These are phyloP conservation scores for Plusia festucae DNA, from an alignment of 2,888 invertebrate genomes.

Conservation along the genomic window DNA sequence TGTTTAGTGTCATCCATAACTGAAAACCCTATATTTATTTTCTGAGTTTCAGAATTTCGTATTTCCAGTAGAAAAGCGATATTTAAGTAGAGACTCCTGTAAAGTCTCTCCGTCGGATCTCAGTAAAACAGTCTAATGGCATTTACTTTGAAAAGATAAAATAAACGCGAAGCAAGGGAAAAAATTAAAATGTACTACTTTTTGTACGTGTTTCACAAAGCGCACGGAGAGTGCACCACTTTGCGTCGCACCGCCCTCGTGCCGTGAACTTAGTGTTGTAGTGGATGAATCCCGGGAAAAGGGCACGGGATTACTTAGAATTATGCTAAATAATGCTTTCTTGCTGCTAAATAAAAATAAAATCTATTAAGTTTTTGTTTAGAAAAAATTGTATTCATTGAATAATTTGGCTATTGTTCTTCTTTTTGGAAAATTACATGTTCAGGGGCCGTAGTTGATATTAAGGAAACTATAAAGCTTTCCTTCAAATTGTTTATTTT, in stretches of 20 bases:
- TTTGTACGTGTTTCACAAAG: constrained; percentile 56
- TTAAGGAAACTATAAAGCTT: no score
- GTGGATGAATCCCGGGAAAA: constrained; percentile 20
- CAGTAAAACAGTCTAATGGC: constrained; percentile 36
- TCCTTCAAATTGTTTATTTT: no score
- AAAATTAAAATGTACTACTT: constrained; percentile 53
- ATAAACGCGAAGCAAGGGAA: constrained; percentile 30
- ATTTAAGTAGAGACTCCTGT: not conserved
- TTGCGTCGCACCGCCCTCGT: constrained; percentile 49
- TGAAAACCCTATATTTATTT: not conserved
- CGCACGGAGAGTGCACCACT: constrained; percentile 57
- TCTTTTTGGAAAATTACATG: no score
- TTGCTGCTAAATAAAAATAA: no score
- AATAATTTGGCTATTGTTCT: no score
- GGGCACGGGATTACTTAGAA: constrained; percentile 16
- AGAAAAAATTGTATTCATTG: no score
- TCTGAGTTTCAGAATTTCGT: not conserved
- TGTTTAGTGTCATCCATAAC: not conserved
- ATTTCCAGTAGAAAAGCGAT: not conserved
- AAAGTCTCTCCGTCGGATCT: constrained; percentile 14
- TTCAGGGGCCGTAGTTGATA: no score
- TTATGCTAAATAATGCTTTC: constrained; percentile 7
- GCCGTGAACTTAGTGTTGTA: constrained; percentile 44
- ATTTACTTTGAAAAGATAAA: constrained; percentile 40
- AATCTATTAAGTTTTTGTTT: no score